phyloP scores from a whole-genome alignment of 2,113 vertebrate species.

The Poeciliopsis turrubarensis region DNA sequence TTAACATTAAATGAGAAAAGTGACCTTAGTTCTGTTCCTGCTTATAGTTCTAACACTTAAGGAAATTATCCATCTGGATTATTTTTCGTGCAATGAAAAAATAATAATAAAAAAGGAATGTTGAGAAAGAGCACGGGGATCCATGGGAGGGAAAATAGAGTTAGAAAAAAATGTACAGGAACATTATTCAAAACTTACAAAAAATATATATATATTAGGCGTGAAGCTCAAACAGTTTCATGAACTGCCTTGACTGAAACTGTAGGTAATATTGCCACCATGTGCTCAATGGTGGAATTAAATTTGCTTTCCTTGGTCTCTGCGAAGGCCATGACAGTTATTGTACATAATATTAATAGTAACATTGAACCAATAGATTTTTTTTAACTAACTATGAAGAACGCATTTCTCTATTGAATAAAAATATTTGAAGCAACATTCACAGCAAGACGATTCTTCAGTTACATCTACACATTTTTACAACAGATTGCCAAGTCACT shows the following conservation, averaged over 20 bases:
- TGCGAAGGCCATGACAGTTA: background rate
- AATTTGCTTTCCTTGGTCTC: background rate
- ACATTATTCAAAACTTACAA: background rate
- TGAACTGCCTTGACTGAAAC: background rate
- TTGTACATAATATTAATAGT: background rate
- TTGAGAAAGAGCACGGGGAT: background rate
- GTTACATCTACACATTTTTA: background rate
- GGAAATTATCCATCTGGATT: background rate
- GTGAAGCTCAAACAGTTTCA: background rate
- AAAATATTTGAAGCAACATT: background rate
- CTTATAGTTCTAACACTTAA: background rate
- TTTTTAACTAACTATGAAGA: background rate
- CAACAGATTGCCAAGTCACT: background rate
- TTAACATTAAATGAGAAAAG: slow-evolving; percentile 12
- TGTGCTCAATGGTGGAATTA: slow-evolving; percentile 16
- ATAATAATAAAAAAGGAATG: background rate
- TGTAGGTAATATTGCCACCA: slow-evolving; percentile 51
- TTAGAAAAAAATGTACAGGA: background rate
- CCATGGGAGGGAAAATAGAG: background rate
- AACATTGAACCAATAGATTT: background rate
- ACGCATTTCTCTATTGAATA: background rate
- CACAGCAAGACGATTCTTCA: background rate
- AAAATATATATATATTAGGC: too few species aligned
- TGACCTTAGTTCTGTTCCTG: background rate
- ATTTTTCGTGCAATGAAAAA: background rate